Conservation (phyloP, 1,140 invertebrate genomes). For the Gryon sp. region DNA sequence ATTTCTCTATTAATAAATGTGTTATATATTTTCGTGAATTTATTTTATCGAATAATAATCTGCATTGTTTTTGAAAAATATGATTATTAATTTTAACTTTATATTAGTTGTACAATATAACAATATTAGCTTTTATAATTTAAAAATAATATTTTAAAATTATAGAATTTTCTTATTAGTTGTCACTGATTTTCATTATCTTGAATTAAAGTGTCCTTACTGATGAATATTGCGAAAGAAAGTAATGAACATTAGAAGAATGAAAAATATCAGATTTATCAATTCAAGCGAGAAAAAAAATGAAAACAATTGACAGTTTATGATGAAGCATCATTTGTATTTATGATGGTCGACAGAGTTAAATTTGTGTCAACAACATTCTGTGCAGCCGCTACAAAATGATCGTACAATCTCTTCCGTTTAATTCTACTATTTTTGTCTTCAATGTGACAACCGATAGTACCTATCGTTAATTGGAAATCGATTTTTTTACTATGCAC, state of each 20-base stretch:
- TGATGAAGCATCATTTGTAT: slow-evolving; percentile 34
- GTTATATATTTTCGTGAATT: too few species aligned
- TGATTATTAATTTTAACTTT: too few species aligned
- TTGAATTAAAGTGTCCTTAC: too few species aligned
- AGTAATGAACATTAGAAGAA: not conserved
- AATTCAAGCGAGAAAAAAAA: slow-evolving; percentile 6
- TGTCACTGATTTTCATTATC: too few species aligned
- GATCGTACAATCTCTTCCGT: not conserved
- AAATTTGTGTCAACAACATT: slow-evolving; percentile 42
- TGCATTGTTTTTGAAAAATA: too few species aligned
- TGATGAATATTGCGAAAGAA: too few species aligned
- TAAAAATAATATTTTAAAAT: too few species aligned
- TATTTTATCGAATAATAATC: too few species aligned
- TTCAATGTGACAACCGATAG: not conserved
- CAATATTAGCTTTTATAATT: too few species aligned
- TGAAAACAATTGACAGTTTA: slow-evolving; percentile 28
- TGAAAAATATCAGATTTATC: slow-evolving; percentile 16
- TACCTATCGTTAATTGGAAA: slow-evolving; percentile 2
- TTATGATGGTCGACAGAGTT: slow-evolving; percentile 39
- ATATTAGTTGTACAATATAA: too few species aligned
- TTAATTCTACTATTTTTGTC: slow-evolving; percentile 8
- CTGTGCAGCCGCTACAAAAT: not conserved
- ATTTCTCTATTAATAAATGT: too few species aligned
- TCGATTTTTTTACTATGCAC: slow-evolving; percentile 20
- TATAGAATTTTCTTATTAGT: too few species aligned